These are phyloP conservation scores for Pagetopsis macropterus DNA, from an alignment of 2,797 vertebrate species.

Conservation along the genomic window DNA sequence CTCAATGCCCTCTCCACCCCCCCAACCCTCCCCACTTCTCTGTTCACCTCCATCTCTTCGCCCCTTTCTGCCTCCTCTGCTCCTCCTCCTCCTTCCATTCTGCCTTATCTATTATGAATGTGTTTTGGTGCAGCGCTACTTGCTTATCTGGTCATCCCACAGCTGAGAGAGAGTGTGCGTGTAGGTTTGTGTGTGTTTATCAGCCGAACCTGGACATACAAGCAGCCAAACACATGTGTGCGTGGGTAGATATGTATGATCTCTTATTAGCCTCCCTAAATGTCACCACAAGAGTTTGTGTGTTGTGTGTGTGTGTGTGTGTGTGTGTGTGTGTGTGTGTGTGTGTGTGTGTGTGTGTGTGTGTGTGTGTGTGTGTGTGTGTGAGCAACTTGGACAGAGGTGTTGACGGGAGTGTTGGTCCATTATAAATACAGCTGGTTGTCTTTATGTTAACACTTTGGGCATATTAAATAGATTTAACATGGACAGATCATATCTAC, in stretches of 20 bases:
- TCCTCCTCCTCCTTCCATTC: constrained; percentile 34
- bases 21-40: background rate
- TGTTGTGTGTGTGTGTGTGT: background rate
- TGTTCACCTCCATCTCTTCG: background rate
- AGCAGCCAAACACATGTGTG: constrained; percentile 11
- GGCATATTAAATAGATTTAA: background rate
- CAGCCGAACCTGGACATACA: background rate
- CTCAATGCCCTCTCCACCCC: background rate
- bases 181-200: constrained; percentile 10
- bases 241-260: constrained; percentile 64
- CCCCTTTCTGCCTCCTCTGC: background rate
- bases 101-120: constrained; percentile 67
- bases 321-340: too few species aligned
- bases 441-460: background rate
- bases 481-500: background rate
- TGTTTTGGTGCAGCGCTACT: constrained; percentile 52
- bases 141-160: constrained; percentile 66
- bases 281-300: constrained; percentile 28
- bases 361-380: too few species aligned
- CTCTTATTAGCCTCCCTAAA: constrained; percentile 64
- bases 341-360: too few species aligned
- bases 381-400: background rate
- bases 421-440: background rate
- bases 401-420: background rate
- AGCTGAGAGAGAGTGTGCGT: constrained; percentile 37